A percentile compares a stretch with the other conserved stretches of the same genome.
Evolutionary conservation across 2,113 vertebrate species (phyloP).

Genomic region (Dascyllus trimaculatus): DNA sequence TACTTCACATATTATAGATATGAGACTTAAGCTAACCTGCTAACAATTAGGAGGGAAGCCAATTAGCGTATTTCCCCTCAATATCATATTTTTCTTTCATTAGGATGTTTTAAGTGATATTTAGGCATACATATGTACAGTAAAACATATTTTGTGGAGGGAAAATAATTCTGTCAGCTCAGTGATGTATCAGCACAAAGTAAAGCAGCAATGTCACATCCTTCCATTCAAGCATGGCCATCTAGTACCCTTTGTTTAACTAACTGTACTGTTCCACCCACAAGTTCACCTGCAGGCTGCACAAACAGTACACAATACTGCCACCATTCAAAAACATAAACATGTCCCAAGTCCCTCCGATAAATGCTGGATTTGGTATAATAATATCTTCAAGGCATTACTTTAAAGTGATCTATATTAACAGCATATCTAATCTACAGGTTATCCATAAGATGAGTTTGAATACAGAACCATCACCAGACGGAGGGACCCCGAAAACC

Average conservation of each 20-base stretch:
- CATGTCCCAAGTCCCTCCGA: conserved; percentile 45
- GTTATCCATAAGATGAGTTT: conserved; percentile 55
- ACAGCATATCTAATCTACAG: conserved; percentile 70
- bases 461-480: conserved; percentile 68
- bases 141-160: not conserved
- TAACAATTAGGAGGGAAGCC: no score
- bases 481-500: conserved; percentile 57
- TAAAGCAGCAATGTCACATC: conserved; percentile 23
- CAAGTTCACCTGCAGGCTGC: conserved; percentile 43
- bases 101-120: not conserved
- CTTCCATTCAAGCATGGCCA: conserved; percentile 67
- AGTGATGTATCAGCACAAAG: not conserved
- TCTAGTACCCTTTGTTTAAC: conserved; percentile 16
- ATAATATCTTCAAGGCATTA: conserved; percentile 66
- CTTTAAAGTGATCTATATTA: conserved; percentile 63
- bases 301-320: conserved; percentile 42
- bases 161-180: no score
- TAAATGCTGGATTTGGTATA: conserved; percentile 73
- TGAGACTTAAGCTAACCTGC: no score
- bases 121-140: no score
- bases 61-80: not conserved
- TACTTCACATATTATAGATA: conserved; percentile 2
- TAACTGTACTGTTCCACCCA: conserved; percentile 33
- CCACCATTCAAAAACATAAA: conserved; percentile 30
- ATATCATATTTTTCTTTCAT: not conserved